Percentiles rank a stretch among this genome's conserved stretches.
Evolutionary conservation across 2,797 vertebrate species (phyloP).

Genomic region (Coccyzus lansbergi): DNA sequence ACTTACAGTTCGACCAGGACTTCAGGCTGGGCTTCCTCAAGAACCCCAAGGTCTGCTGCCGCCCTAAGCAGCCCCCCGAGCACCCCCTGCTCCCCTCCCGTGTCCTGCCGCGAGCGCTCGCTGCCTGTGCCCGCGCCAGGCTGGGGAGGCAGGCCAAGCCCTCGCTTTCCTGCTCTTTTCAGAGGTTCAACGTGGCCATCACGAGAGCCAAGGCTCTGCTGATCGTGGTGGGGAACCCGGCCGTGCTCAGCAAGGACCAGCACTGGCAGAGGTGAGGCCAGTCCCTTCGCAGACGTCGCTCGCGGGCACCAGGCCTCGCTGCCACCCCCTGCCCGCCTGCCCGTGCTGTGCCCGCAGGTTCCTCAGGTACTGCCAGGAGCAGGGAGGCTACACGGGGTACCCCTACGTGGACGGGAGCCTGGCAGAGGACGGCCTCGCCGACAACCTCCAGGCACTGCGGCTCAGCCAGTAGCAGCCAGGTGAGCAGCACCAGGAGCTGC

Average conservation of each 20-base stretch:
- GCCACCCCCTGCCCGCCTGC: neutral
- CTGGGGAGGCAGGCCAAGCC: neutral
- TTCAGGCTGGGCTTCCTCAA: conserved; percentile 92
- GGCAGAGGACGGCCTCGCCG: neutral
- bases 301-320: neutral
- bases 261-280: conserved; percentile 83
- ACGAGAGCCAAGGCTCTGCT: conserved; percentile 92
- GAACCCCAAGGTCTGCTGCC: conserved; percentile 84
- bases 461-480: conserved; percentile 22
- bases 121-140: neutral
- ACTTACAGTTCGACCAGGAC: conserved; percentile 77
- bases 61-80: rapidly evolving
- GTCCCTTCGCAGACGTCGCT: rapidly evolving
- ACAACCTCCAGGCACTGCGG: neutral
- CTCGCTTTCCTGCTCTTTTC: neutral
- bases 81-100: neutral
- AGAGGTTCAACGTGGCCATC: conserved; percentile 95
- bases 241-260: conserved; percentile 81
- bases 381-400: conserved; percentile 68
- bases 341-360: conserved; percentile 63
- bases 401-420: neutral
- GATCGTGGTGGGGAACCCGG: conserved; percentile 91
- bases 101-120: neutral
- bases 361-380: conserved; percentile 74
- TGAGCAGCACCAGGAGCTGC: neutral